Evolutionary conservation across 2,888 invertebrate genomes (phyloP).

Genomic region (Rhingia rostrata): DNA sequence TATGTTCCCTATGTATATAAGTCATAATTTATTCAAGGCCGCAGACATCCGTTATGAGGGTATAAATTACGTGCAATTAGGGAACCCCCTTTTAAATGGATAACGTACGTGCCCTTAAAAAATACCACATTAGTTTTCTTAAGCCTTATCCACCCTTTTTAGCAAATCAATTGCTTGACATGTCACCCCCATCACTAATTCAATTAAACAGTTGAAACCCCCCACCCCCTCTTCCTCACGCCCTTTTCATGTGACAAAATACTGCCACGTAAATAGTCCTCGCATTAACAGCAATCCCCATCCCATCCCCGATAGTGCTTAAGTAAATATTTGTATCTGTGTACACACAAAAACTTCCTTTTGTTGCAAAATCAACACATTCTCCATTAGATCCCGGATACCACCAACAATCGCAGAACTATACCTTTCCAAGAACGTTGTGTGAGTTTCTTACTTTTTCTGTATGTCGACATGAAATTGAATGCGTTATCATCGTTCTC

Average conservation of each 20-base stretch:
- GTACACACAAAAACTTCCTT: neutral
- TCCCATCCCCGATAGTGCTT: neutral
- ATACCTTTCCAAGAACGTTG: neutral
- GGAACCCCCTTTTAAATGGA: too few species aligned
- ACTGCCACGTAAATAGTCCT: neutral
- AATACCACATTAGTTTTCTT: too few species aligned
- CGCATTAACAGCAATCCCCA: neutral
- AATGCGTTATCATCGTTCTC: constrained; percentile 50
- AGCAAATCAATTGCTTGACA: neutral
- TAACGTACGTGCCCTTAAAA: too few species aligned
- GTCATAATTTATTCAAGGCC: too few species aligned
- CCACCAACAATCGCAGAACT: constrained; percentile 1
- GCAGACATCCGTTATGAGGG: too few species aligned
- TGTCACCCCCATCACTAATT: neutral
- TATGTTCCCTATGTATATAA: too few species aligned
- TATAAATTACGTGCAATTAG: too few species aligned
- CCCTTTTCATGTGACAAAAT: neutral
- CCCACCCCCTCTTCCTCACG: neutral
- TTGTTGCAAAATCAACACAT: constrained; percentile 31
- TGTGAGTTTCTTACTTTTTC: constrained; percentile 8
- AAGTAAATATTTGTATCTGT: too few species aligned
- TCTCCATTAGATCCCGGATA: constrained; percentile 4
- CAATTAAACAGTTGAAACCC: neutral
- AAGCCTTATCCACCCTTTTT: neutral
- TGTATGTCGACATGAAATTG: constrained; percentile 28